phyloP scores from a whole-genome alignment of 2,888 invertebrate genomes.

The Agrotis ipsilon region DNA sequence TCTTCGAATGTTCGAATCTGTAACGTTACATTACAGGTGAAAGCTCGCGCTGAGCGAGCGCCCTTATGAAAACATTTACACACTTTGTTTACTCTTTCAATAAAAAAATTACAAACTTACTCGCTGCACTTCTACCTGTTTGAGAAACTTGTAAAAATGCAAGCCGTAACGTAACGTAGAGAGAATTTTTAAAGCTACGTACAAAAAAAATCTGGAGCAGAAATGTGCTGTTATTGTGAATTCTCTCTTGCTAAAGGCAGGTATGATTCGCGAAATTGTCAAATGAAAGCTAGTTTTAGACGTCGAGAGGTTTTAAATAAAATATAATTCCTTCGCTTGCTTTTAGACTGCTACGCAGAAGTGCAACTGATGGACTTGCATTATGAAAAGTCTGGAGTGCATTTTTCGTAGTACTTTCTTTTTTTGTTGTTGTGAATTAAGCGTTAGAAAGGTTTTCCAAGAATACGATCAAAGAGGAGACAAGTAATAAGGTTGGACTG shows the following conservation, averaged over 20 bases:
- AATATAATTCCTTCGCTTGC: conserved; percentile 24
- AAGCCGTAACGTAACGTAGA: conserved; percentile 65
- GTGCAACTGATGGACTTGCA: conserved; percentile 16
- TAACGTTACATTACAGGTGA: too few species aligned
- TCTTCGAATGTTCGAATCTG: too few species aligned
- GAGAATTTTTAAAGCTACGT: conserved; percentile 61
- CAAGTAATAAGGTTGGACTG: too few species aligned
- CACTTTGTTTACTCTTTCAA: neutral
- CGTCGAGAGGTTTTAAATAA: conserved; percentile 40
- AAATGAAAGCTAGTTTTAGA: conserved; percentile 40
- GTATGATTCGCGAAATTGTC: conserved; percentile 47
- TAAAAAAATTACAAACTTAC: neutral
- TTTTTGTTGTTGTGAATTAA: neutral
- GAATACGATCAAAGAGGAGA: too few species aligned
- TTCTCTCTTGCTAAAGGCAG: conserved; percentile 52
- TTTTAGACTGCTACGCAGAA: conserved; percentile 5
- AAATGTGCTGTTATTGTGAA: conserved; percentile 53
- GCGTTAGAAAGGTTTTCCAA: neutral
- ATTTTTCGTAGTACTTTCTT: neutral
- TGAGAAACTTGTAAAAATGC: conserved; percentile 74
- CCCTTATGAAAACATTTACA: too few species aligned
- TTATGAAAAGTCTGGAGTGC: conserved; percentile 27
- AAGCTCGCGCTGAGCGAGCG: too few species aligned
- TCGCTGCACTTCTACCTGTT: conserved; percentile 56
- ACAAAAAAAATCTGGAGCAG: conserved; percentile 14